Base-by-base conservation (phyloP, 2,888 invertebrate genomes). In the Criorhina ranunculi region DNA sequence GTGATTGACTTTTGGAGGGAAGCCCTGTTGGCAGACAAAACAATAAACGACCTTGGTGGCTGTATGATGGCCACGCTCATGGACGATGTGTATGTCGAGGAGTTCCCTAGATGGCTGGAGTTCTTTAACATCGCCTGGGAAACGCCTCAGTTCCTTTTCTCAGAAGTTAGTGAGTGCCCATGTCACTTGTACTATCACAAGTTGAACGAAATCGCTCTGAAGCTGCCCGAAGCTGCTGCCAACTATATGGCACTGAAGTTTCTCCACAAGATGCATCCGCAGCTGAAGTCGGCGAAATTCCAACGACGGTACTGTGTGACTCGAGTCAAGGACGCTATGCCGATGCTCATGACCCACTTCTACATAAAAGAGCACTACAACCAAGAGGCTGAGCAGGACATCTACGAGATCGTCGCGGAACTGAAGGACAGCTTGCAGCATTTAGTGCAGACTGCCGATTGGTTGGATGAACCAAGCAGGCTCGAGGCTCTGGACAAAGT, bases 201-300 rank as follows among this genome's bases (percentile, higher is more conserved):
- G 49, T 67, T 91, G 44, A 86, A 90, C 19, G 75, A 83, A 33
- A 87, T 90, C 35, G 90, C 88, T 11, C 55, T 42, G 2, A 86
- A 87, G 19, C 88, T 88, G 5, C 87, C 88, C n/a, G 70, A 87
- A 19, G 89, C 90, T 0, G 89, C 88, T 7, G 91, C 91, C 9
- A 91, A 91, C 75, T 91, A 91, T 66, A 81, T 91, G 64, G 88
- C 91, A n/a, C 77, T 91, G 82, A 88, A 88, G 69, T 87, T 91
- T 9, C 85, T 91, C 2, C 89, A 88, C 59, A 60, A 67, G 0
- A 87, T 91, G 89, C 90, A 91, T 51, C 86, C 88, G 19, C 87
- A 88, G 1, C 66, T 91, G 2, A 81, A 88, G 46, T 87, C 82
- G 0, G 37, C 44, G 0, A 88, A 87, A 31, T 88, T 87, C 11